phyloP scores from a whole-genome alignment of 2,888 invertebrate genomes.

The Lithophane ornitopus region DNA sequence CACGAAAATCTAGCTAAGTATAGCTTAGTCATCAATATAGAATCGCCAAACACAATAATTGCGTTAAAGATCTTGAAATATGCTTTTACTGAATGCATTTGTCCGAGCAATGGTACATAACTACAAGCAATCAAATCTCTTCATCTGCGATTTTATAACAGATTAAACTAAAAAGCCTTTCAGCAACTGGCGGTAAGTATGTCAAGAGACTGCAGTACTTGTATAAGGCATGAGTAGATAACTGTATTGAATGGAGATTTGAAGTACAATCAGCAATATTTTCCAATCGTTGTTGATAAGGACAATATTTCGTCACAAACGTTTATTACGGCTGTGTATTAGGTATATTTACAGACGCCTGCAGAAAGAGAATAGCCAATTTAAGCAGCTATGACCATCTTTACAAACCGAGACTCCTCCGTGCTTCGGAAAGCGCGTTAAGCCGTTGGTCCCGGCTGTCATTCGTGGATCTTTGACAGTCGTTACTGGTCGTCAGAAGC shows the following conservation, averaged over 20 bases:
- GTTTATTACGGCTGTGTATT: neutral
- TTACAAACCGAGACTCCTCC: too few relatives aligned
- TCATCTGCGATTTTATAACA: neutral
- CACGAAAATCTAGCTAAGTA: neutral
- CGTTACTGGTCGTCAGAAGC: too few relatives aligned
- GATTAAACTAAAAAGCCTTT: neutral
- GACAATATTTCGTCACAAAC: neutral
- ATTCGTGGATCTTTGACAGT: too few relatives aligned
- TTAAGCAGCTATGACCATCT: neutral
- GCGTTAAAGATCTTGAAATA: neutral
- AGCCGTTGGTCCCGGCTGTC: too few relatives aligned
- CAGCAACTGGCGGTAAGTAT: conserved; percentile 23
- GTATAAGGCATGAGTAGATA: neutral
- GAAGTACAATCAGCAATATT: neutral
- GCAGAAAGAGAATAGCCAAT: neutral
- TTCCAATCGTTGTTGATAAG: neutral
- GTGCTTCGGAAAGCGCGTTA: too few relatives aligned
- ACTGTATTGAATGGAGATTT: conserved; percentile 3
- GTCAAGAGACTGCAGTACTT: conserved; percentile 32
- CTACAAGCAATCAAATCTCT: neutral
- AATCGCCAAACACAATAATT: neutral
- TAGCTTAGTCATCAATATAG: neutral
- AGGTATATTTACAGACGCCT: neutral
- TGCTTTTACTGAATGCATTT: neutral
- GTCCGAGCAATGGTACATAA: too few relatives aligned